Percentiles rank a stretch among this genome's conserved stretches.
Evolutionary conservation across 2,797 vertebrate genomes (phyloP).

Genomic region (Sciaenops ocellatus): DNA sequence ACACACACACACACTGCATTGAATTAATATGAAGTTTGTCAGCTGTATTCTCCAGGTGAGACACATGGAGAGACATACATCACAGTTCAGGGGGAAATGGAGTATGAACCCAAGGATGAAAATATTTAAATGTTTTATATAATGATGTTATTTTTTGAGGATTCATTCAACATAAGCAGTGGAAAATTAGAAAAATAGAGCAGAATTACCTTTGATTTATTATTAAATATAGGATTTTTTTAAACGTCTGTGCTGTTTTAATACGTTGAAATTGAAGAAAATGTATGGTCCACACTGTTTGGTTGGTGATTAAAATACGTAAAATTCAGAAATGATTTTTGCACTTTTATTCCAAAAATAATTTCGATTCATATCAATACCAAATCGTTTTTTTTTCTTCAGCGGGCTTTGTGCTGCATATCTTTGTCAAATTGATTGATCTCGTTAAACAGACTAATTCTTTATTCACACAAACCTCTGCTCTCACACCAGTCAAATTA

Average conservation of each 20-base stretch:
- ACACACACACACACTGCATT: constrained; percentile 12
- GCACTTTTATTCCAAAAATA: constrained; percentile 13
- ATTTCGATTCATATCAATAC: constrained; percentile 35
- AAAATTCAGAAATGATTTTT: constrained; percentile 22
- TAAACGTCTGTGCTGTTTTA: neutral
- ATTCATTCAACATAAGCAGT: neutral
- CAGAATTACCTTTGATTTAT: neutral
- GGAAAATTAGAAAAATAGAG: neutral
- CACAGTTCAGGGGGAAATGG: constrained; percentile 21
- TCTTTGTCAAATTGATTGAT: constrained; percentile 54
- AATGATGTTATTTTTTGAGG: neutral
- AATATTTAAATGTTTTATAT: neutral
- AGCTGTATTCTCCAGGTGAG: constrained; percentile 49
- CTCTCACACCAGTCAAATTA: constrained; percentile 24
- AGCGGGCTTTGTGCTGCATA: constrained; percentile 19
- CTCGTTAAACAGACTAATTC: constrained; percentile 48
- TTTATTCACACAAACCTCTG: constrained; percentile 50
- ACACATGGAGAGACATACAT: constrained; percentile 14
- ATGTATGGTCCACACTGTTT: neutral
- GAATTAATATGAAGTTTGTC: constrained; percentile 46
- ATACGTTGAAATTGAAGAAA: neutral
- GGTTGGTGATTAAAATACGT: neutral
- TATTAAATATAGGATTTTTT: neutral
- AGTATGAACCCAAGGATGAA: constrained; percentile 22
- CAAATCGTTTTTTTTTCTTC: neutral